Conservation (phyloP, 2,888 invertebrate species). For the Artemia sp. region DNA sequence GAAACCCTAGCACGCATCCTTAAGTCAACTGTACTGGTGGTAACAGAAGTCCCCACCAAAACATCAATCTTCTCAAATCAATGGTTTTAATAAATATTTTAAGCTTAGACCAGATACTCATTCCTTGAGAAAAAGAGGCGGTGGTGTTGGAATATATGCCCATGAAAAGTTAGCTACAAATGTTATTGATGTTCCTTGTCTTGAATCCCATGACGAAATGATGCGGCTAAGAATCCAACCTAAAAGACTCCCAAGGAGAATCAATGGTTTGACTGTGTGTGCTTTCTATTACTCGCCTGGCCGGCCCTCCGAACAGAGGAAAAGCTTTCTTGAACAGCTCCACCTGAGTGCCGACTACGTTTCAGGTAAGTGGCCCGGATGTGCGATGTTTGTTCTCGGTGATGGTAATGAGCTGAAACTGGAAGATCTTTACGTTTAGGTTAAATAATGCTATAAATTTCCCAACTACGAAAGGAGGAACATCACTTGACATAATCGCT, state of each 20-base stretch:
- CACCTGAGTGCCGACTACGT: neutral
- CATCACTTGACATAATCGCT: neutral
- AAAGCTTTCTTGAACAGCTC: neutral
- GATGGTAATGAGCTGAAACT: neutral
- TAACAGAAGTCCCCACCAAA: too few relatives aligned
- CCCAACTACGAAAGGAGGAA: neutral
- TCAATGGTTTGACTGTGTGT: neutral
- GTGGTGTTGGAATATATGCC: too few relatives aligned
- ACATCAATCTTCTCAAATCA: too few relatives aligned
- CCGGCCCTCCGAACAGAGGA: neutral
- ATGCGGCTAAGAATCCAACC: neutral
- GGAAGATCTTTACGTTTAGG: neutral
- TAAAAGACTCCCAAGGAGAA: neutral
- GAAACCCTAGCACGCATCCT: too few relatives aligned
- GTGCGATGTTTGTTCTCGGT: neutral
- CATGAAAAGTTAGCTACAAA: too few relatives aligned
- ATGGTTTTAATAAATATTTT: too few relatives aligned
- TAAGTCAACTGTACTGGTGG: too few relatives aligned
- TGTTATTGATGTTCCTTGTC: too few relatives aligned
- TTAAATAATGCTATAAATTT: neutral
- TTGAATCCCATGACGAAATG: too few relatives aligned
- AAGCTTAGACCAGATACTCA: too few relatives aligned
- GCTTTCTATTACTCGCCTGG: slow-evolving; percentile 10
- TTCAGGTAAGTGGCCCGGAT: neutral
- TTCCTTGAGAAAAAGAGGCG: too few relatives aligned